Evolutionary conservation across 2,113 vertebrate species (phyloP), one percentile per base, ranked within the genome.

Genomic region (Cettia cetti): DNA sequence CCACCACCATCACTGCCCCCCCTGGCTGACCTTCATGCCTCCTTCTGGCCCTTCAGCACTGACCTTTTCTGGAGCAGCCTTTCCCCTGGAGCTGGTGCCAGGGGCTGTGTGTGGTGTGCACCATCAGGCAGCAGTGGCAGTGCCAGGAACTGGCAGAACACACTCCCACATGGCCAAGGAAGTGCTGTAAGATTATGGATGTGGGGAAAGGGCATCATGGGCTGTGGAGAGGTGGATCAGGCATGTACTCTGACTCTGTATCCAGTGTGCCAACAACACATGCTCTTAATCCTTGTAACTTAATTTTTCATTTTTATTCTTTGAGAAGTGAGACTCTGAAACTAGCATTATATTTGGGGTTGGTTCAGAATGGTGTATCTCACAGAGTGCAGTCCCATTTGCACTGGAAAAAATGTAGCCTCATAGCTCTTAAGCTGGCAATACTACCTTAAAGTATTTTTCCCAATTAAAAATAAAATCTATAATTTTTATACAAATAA

Each of bases 181-280:
- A 27, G 6, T 10, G 18, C 45, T 53, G 21, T 8, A 35, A 31
- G 40, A 26, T 30, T 54, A 10, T 2, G n/a, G 23, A 23, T 17
- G 9, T 35, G 54, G 28, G 24, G 7, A 56, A 88, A 45, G 24
- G 39, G 11, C 35, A 24, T 30, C 2, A 0, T 15, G 35, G 35
- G 27, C 12, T 3, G 1, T 3, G 54, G 39, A 57, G 28, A 65
- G 42, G 8, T 24, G 31, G 14, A 30, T 26, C 11, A 15, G 80
- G 20, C 26, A 17, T 0, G 0, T 24, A 15, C 8, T 11, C 7
- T 16, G 42, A 9, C 26, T 35, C 26, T 35, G 8, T 22, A 33
- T 5, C 26, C 15, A 7, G 19, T n/a, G 44, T 9, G 68, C 13
- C 33, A 78, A 23, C 6, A 78, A 22, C 33, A 60, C 17, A 2